These are phyloP conservation scores for Steinernema hermaphroditum DNA, from an alignment of 2,888 invertebrate species.

Conservation along the genomic window DNA sequence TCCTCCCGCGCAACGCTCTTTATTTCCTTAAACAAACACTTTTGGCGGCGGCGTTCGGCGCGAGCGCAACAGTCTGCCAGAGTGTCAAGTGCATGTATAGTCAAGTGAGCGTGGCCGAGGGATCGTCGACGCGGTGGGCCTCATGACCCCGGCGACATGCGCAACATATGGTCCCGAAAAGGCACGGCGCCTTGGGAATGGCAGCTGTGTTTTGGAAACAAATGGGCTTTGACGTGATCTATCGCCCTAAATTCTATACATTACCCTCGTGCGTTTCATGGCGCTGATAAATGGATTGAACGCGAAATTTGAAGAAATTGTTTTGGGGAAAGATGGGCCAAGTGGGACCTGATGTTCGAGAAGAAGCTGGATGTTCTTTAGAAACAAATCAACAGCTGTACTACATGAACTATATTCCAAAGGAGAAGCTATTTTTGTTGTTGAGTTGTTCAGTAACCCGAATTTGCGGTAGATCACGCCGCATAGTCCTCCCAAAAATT, in stretches of 20 bases:
- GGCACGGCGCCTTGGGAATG: background rate
- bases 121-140: background rate
- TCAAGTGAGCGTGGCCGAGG: background rate
- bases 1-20: background rate
- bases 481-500: no score
- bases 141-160: constrained; percentile 25
- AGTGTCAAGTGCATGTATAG: constrained; percentile 14
- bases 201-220: constrained; percentile 20
- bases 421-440: no score
- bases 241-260: constrained; percentile 1
- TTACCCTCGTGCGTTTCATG: background rate
- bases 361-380: background rate
- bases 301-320: background rate
- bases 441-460: no score
- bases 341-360: background rate
- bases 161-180: constrained; percentile 23
- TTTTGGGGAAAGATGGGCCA: background rate
- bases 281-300: background rate
- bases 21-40: constrained; percentile 6
- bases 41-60: background rate
- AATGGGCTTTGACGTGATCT: constrained; percentile 1
- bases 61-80: background rate
- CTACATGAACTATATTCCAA: no score
- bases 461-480: no score
- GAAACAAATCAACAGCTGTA: no score